phyloP scores from a whole-genome alignment of 2,888 invertebrate genomes.

The Euphydryas editha region DNA sequence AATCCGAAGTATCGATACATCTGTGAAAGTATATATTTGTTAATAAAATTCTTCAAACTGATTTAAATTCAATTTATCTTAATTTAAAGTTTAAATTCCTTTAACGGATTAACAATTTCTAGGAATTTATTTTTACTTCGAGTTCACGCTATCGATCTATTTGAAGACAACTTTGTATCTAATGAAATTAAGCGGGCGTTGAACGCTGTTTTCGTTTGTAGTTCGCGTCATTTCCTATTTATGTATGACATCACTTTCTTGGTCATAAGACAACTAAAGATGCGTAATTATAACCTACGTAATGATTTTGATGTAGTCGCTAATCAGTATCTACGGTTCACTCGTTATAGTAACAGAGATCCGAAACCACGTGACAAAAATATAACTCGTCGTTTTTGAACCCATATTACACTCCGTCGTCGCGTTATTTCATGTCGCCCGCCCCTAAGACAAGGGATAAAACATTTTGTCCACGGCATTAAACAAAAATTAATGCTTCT shows the following conservation, averaged over 20 bases:
- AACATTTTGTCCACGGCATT: too few relatives aligned
- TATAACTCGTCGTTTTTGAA: too few relatives aligned
- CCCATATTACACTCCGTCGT: too few relatives aligned
- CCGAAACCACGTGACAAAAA: too few relatives aligned
- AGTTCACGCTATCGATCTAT: slow-evolving; percentile 48
- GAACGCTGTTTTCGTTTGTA: slow-evolving; percentile 34
- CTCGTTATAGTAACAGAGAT: too few relatives aligned
- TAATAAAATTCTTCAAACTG: not conserved
- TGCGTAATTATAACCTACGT: too few relatives aligned
- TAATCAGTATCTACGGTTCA: too few relatives aligned
- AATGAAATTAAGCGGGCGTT: slow-evolving; percentile 45
- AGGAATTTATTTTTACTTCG: slow-evolving; percentile 39
- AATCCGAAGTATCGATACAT: slow-evolving; percentile 8
- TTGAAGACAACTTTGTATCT: slow-evolving; percentile 45
- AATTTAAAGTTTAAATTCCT: slow-evolving; percentile 19
- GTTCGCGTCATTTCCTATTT: not conserved
- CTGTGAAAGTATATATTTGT: slow-evolving; percentile 3
- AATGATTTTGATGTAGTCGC: too few relatives aligned
- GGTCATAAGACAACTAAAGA: too few relatives aligned
- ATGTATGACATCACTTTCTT: not conserved
- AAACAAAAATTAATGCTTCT: too few relatives aligned
- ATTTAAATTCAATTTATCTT: not conserved
- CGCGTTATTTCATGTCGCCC: too few relatives aligned
- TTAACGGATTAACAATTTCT: slow-evolving; percentile 23
- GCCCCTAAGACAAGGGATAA: too few relatives aligned